Conservation (phyloP, 2,888 invertebrate genomes). For the Poecilus cupreus region DNA sequence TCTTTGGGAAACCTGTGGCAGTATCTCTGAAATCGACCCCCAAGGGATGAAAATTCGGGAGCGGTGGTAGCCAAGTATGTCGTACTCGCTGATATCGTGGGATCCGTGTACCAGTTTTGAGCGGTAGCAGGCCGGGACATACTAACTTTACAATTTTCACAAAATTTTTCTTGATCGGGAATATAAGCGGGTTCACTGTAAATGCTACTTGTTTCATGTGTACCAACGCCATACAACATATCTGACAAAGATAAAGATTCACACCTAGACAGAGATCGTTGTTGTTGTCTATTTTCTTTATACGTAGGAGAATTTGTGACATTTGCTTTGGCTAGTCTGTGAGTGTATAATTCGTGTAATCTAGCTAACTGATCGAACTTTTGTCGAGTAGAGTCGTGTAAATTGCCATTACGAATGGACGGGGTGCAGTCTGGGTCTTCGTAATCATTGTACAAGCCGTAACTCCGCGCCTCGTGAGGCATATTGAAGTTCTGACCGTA, state of each 20-base stretch:
- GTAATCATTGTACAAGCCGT: constrained; percentile 77
- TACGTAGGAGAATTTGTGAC: constrained; percentile 80
- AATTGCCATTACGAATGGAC: constrained; percentile 67
- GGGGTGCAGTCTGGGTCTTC: constrained; percentile 72
- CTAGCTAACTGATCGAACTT: constrained; percentile 89
- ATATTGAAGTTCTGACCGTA: constrained; percentile 73
- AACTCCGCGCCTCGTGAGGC: constrained; percentile 66
- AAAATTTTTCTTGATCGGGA: constrained; percentile 81
- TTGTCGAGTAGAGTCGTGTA: constrained; percentile 71
- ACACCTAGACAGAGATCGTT: constrained; percentile 78
- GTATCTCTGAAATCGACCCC: constrained; percentile 79
- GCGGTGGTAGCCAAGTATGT: constrained; percentile 71
- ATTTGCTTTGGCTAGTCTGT: constrained; percentile 84
- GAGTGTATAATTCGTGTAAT: constrained; percentile 87
- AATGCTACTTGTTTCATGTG: constrained; percentile 85
- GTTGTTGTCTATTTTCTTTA: constrained; percentile 69
- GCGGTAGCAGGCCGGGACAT: constrained; percentile 82
- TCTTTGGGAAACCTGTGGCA: constrained; percentile 76
- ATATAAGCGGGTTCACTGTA: constrained; percentile 90
- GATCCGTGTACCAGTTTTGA: constrained; percentile 78
- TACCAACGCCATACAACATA: constrained; percentile 80
- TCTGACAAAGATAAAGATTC: constrained; percentile 83
- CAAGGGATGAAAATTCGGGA: constrained; percentile 65
- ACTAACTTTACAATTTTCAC: constrained; percentile 84
- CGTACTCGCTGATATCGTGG: constrained; percentile 74